Percentiles rank a stretch among this genome's conserved stretches.
Conservation (phyloP, 2,797 vertebrate genomes). For the Chelidonichthys spinosus region DNA sequence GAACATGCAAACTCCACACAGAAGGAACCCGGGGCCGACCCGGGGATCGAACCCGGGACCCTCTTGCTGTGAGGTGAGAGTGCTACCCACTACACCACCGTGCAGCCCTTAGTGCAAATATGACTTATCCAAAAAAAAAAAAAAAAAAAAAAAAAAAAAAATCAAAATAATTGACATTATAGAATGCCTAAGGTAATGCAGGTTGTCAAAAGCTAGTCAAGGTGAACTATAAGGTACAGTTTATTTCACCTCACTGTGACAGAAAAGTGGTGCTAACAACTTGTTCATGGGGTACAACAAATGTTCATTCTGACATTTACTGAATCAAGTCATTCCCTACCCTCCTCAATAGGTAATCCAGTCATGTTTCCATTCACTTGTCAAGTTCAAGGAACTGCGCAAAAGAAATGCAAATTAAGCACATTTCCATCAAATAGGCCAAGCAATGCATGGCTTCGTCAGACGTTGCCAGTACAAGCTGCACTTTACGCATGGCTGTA, state of each 20-base stretch:
- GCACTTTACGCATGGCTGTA: neutral
- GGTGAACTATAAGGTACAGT: constrained; percentile 5
- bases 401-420: neutral
- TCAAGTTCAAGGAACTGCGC: neutral
- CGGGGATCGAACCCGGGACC: too few relatives aligned
- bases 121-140: constrained; percentile 8
- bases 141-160: constrained; percentile 3
- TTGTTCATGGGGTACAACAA: constrained; percentile 12
- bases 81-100: too few relatives aligned
- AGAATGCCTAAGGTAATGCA: neutral
- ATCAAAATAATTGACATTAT: too few relatives aligned
- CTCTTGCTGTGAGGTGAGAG: too few relatives aligned
- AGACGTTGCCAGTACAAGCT: neutral
- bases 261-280: constrained; percentile 12
- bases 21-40: too few relatives aligned
- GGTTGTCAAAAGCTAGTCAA: constrained; percentile 1
- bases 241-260: constrained; percentile 5
- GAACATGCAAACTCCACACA: too few relatives aligned
- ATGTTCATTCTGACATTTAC: constrained; percentile 36
- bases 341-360: constrained; percentile 14
- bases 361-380: neutral
- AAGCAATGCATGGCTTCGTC: neutral
- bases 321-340: constrained; percentile 27
- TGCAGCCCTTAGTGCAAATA: constrained; percentile 25
- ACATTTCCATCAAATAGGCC: neutral